phyloP scores from a whole-genome alignment of 2,888 invertebrate genomes.

The Siphonodentalium dalli region DNA sequence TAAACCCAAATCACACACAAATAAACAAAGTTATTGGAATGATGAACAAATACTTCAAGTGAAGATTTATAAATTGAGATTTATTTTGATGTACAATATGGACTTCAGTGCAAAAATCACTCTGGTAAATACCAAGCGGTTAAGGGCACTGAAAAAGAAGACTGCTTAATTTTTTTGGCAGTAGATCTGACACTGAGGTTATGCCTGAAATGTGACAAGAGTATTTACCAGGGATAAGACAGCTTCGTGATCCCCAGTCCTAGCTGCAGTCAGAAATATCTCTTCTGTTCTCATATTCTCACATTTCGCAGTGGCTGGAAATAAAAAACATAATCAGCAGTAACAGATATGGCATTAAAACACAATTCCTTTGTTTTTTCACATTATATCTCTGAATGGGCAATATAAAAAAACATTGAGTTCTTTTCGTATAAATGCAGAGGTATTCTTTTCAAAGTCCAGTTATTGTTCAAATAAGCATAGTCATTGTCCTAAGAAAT shows the following conservation, averaged over 20 bases:
- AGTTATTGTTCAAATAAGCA: no score
- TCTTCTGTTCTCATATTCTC: conserved; percentile 70
- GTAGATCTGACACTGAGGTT: background rate
- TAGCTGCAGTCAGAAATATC: conserved; percentile 71
- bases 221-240: conserved; percentile 70
- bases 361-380: no score
- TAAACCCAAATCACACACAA: no score
- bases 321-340: conserved; percentile 2
- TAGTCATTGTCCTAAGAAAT: no score
- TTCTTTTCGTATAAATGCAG: no score
- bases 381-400: no score
- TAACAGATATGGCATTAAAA: no score
- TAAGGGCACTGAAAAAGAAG: no score
- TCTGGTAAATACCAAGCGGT: background rate
- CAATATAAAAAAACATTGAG: no score
- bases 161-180: no score
- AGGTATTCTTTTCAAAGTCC: no score
- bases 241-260: conserved; percentile 71
- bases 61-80: background rate
- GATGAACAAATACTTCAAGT: background rate
- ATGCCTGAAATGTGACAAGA: background rate
- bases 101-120: background rate
- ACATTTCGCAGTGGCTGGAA: conserved; percentile 70
- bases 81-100: background rate
- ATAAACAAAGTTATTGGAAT: no score